A percentile compares a stretch with the other conserved stretches of the same genome.
phyloP scores from a whole-genome alignment of 2,888 invertebrate genomes.

The Holacanthella duospinosa region DNA sequence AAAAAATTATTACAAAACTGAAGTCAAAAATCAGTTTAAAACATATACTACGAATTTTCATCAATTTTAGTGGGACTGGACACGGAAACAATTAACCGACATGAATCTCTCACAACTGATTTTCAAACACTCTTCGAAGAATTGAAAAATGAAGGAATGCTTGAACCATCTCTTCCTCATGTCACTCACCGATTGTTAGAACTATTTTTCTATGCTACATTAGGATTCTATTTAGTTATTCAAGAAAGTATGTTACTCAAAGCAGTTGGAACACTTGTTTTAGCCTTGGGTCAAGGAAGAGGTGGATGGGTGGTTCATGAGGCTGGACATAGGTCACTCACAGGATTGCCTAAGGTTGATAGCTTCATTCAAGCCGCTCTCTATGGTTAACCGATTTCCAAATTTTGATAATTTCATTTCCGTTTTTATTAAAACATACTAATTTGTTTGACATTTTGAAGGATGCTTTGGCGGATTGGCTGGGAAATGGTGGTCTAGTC shows the following conservation, averaged over 20 bases:
- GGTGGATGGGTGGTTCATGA: slow-evolving; percentile 6
- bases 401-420: neutral
- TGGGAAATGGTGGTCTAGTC: slow-evolving; percentile 1
- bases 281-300: slow-evolving; percentile 1
- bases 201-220: neutral
- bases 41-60: no score
- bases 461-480: no score
- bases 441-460: no score
- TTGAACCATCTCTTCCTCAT: slow-evolving; percentile 4
- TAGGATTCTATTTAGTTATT: neutral
- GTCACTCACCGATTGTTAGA: slow-evolving; percentile 2
- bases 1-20: no score
- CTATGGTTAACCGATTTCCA: neutral
- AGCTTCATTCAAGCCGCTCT: neutral
- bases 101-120: slow-evolving; percentile 8
- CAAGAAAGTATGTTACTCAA: neutral
- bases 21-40: no score
- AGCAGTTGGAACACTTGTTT: neutral
- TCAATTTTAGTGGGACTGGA: no score
- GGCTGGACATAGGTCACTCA: slow-evolving; percentile 10
- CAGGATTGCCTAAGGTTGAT: slow-evolving; percentile 9
- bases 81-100: neutral
- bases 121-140: slow-evolving; percentile 12
- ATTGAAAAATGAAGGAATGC: slow-evolving; percentile 5
- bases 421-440: neutral